These are phyloP conservation scores for Enteromius trimaculatus DNA, from an alignment of 2,797 vertebrate species.

Conservation along the genomic window DNA sequence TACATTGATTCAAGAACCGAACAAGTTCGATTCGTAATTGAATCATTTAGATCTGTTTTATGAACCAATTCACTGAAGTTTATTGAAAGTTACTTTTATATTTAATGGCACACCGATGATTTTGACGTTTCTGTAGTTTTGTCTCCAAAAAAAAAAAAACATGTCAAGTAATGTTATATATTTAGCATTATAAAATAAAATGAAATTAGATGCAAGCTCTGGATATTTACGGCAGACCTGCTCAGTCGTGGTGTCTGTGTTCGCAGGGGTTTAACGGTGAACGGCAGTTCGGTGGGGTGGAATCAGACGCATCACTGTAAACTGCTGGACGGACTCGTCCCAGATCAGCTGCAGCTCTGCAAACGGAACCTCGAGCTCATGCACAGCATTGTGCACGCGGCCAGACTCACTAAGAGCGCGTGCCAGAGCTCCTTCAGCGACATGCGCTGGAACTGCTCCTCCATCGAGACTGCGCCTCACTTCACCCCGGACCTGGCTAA, in stretches of 20 bases:
- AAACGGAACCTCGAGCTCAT: conserved; percentile 78
- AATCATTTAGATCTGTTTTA: background rate
- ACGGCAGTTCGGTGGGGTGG: conserved; percentile 71
- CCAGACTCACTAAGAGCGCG: conserved; percentile 65
- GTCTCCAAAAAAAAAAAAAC: background rate
- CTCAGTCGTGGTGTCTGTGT: conserved; percentile 1
- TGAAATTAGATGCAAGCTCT: background rate
- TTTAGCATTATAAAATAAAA: background rate
- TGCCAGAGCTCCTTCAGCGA: conserved; percentile 73
- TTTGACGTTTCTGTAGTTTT: background rate
- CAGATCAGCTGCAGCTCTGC: conserved; percentile 76
- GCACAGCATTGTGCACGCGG: conserved; percentile 74
- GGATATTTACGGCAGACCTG: background rate
- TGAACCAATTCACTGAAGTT: background rate
- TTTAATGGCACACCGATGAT: background rate
- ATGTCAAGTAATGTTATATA: background rate
- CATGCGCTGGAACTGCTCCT: conserved; percentile 83
- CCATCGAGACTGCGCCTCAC: conserved; percentile 69
- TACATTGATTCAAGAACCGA: background rate
- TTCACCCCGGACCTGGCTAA: conserved; percentile 74
- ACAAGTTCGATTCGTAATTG: accelerated
- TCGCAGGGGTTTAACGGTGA: conserved; percentile 70
- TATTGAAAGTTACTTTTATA: background rate
- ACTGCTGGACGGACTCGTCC: conserved; percentile 67
- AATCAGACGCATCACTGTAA: conserved; percentile 78